Evolutionary conservation across 2,888 invertebrate genomes (phyloP).

Genomic region (Argyresthia goedartella): DNA sequence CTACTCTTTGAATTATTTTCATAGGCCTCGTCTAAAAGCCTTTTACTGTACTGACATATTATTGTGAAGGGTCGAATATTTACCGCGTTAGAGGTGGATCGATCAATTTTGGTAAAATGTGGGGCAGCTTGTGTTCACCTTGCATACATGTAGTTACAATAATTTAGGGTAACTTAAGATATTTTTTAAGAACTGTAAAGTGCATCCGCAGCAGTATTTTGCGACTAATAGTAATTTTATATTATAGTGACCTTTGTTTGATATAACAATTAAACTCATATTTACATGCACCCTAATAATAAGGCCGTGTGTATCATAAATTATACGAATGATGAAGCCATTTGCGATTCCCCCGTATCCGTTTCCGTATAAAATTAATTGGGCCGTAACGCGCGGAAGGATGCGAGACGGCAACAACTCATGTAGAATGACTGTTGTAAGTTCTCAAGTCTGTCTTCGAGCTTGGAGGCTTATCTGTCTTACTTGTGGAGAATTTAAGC

Average conservation of each 20-base stretch:
- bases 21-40: slow-evolving; percentile 16
- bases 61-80: neutral
- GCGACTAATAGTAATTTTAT: no score
- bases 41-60: slow-evolving; percentile 12
- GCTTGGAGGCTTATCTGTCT: neutral
- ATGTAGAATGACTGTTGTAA: slow-evolving; percentile 42
- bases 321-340: slow-evolving; percentile 51
- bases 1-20: slow-evolving; percentile 10
- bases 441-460: slow-evolving; percentile 34
- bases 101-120: no score
- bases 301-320: slow-evolving; percentile 19
- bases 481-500: neutral
- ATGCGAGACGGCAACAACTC: slow-evolving; percentile 60
- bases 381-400: slow-evolving; percentile 62
- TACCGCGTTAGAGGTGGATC: neutral
- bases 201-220: no score
- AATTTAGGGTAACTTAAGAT: no score
- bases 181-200: no score
- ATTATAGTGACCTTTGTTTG: no score
- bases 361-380: slow-evolving; percentile 67
- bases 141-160: no score
- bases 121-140: no score
- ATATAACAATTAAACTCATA: no score
- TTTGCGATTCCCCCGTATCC: slow-evolving; percentile 57
- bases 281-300: no score